Percentiles rank a stretch among this genome's conserved stretches.
Evolutionary conservation across 1,140 invertebrate genomes (phyloP).

Genomic region (Sycobia sp.): DNA sequence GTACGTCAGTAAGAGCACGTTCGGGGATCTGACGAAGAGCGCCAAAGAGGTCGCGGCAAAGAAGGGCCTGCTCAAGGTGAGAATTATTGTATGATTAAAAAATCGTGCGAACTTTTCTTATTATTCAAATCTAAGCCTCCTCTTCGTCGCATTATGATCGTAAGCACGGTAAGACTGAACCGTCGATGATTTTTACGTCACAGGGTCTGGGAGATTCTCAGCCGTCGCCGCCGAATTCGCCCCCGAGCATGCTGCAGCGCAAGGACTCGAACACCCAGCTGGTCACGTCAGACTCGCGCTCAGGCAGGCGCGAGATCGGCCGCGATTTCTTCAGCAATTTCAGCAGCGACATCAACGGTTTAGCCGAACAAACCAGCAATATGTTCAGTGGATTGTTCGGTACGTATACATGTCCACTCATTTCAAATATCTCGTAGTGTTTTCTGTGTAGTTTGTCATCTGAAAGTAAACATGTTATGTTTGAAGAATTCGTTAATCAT

Average conservation of each 20-base stretch:
- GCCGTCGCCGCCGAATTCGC: slow-evolving; percentile 48
- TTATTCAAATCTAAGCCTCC: too few relatives aligned
- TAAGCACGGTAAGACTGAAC: too few relatives aligned
- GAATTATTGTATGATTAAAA: not conserved
- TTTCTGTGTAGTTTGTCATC: too few relatives aligned
- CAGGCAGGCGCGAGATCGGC: slow-evolving; percentile 61
- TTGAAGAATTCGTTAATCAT: too few relatives aligned
- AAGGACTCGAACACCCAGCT: slow-evolving; percentile 57
- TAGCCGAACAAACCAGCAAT: slow-evolving; percentile 86
- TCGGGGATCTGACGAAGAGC: slow-evolving; percentile 89
- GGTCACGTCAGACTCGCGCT: slow-evolving; percentile 51
- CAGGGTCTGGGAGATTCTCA: slow-evolving; percentile 59
- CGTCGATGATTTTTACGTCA: too few relatives aligned
- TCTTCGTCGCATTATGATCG: too few relatives aligned
- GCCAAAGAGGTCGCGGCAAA: slow-evolving; percentile 85
- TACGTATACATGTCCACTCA: slow-evolving; percentile 32
- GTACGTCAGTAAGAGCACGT: slow-evolving; percentile 83
- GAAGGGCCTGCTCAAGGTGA: slow-evolving; percentile 82
- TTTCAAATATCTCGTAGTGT: not conserved
- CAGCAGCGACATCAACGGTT: slow-evolving; percentile 85
- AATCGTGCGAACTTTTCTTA: too few relatives aligned
- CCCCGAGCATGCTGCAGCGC: slow-evolving; percentile 43
- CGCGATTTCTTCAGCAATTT: slow-evolving; percentile 89
- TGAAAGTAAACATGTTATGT: too few relatives aligned
- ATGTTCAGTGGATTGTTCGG: slow-evolving; percentile 92